Evolutionary conservation across 2,888 invertebrate species (phyloP).

Genomic region (Osmoderma eremita): DNA sequence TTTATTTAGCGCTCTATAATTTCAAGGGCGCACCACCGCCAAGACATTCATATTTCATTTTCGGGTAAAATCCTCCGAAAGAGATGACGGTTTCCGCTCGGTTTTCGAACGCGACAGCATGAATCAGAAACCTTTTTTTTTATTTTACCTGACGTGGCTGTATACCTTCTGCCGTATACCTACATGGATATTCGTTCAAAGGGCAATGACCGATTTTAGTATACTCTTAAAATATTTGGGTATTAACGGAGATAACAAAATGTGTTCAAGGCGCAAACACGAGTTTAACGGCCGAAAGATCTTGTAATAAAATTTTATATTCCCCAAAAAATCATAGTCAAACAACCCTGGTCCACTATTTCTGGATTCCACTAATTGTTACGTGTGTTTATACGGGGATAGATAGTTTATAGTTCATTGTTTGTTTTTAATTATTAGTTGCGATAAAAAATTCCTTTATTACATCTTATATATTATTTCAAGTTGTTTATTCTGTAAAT

Average conservation of each 20-base stretch:
- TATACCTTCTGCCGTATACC: conserved; percentile 7
- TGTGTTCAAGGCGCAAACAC: conserved; percentile 22
- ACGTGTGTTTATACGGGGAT: no score
- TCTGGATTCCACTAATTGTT: neutral
- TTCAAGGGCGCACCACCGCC: no score
- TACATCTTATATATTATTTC: no score
- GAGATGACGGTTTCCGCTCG: conserved; percentile 1
- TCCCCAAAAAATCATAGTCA: neutral
- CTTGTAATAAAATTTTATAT: conserved; percentile 21
- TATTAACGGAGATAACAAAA: conserved; percentile 33
- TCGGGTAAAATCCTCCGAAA: neutral
- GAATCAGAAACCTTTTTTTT: conserved; percentile 10
- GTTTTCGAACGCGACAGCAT: neutral
- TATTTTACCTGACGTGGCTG: conserved; percentile 10
- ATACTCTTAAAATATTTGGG: conserved; percentile 33
- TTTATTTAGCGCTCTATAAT: no score
- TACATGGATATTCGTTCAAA: conserved; percentile 10
- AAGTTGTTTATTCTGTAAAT: no score
- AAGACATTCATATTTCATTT: conserved; percentile 2
- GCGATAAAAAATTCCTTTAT: no score
- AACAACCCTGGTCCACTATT: neutral
- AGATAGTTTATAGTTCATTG: no score
- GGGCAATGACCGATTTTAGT: conserved; percentile 36
- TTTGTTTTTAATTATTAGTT: no score
- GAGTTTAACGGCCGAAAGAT: conserved; percentile 1